Evolutionary conservation across 2,888 invertebrate species (phyloP).

Genomic region (Melanostoma mellinum): DNA sequence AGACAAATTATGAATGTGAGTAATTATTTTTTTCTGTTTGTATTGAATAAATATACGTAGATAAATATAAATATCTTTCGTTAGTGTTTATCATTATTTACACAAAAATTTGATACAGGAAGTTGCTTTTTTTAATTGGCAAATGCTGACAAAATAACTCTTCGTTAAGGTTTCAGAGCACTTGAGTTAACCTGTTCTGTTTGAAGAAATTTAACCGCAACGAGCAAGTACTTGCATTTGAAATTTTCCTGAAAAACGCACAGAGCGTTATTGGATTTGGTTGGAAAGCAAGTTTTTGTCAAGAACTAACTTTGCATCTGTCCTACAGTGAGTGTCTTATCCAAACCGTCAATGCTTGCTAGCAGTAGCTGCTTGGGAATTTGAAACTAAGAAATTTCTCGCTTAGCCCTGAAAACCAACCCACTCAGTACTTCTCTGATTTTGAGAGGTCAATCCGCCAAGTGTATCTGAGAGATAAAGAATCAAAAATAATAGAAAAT

Average conservation of each 20-base stretch:
- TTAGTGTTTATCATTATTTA: slow-evolving; percentile 53
- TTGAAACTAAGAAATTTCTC: too few relatives aligned
- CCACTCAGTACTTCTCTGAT: slow-evolving; percentile 95
- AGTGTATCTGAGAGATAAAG: slow-evolving; percentile 84
- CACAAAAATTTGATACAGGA: slow-evolving; percentile 48
- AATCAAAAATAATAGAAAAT: background rate
- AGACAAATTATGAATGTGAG: too few relatives aligned
- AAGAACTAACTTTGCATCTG: slow-evolving; percentile 95
- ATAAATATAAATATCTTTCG: slow-evolving; percentile 49
- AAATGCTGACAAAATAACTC: too few relatives aligned
- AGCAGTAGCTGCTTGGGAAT: too few relatives aligned
- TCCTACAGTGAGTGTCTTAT: slow-evolving; percentile 96
- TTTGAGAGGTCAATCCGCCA: slow-evolving; percentile 96
- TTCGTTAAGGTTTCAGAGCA: slow-evolving; percentile 1
- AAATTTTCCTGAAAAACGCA: slow-evolving; percentile 88
- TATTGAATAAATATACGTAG: slow-evolving; percentile 45
- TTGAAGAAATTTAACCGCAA: slow-evolving; percentile 88
- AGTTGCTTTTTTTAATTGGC: slow-evolving; percentile 41
- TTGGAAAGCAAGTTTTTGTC: background rate
- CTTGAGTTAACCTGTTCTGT: background rate
- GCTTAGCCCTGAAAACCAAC: slow-evolving; percentile 98
- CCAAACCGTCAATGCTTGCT: slow-evolving; percentile 96
- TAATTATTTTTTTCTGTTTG: slow-evolving; percentile 14
- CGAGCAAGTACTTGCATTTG: slow-evolving; percentile 97
- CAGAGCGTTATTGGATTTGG: background rate